These are phyloP conservation scores for Poeciliopsis retropinna DNA, from an alignment of 2,113 vertebrate genomes.

Conservation along the genomic window DNA sequence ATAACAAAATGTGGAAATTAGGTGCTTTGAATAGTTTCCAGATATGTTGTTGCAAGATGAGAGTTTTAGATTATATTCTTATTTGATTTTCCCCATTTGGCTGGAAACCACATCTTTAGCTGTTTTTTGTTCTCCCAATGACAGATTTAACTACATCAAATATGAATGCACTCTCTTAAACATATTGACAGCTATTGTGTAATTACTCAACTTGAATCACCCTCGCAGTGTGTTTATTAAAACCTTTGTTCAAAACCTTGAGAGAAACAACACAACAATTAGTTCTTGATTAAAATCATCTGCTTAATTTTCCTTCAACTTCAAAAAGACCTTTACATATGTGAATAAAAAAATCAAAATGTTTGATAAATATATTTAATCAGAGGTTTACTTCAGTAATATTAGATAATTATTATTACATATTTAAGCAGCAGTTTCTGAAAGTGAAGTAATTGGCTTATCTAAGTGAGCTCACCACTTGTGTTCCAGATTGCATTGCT, in stretches of 20 bases:
- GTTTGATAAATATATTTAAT: background rate
- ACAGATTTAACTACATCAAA: background rate
- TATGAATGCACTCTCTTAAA: background rate
- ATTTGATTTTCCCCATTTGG: background rate
- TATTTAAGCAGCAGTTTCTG: background rate
- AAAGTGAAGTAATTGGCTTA: background rate
- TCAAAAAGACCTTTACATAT: background rate
- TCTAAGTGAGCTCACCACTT: slow-evolving; percentile 74
- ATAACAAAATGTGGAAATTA: background rate
- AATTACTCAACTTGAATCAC: background rate
- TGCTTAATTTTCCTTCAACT: background rate
- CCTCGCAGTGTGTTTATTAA: background rate
- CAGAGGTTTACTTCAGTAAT: background rate
- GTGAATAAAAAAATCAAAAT: background rate
- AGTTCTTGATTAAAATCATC: background rate
- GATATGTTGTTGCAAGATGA: too few relatives aligned
- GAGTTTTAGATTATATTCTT: background rate
- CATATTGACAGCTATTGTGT: background rate
- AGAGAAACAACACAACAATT: background rate
- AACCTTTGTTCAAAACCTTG: background rate
- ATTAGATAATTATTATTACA: background rate
- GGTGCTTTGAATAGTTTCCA: background rate
- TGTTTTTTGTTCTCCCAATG: background rate
- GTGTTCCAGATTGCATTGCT: slow-evolving; percentile 82
- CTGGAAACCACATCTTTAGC: background rate